Evolutionary conservation across 2,797 vertebrate species (phyloP).

Genomic region (Hirundo rustica): DNA sequence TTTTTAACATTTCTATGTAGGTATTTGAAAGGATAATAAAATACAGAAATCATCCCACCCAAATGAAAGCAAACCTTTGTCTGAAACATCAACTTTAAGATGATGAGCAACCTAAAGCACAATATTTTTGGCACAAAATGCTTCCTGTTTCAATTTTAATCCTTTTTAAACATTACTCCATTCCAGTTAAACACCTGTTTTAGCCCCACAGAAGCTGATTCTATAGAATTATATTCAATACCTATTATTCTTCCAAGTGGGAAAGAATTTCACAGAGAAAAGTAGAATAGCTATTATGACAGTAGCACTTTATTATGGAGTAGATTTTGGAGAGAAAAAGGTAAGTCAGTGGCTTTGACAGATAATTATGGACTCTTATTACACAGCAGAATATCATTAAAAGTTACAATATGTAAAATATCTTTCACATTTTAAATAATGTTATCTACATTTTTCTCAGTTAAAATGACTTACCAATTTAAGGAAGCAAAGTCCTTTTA

Average conservation of each 20-base stretch:
- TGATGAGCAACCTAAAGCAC: neutral
- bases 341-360: conserved; percentile 23
- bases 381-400: conserved; percentile 31
- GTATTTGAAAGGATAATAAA: conserved; percentile 73
- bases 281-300: conserved; percentile 25
- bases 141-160: conserved; percentile 68
- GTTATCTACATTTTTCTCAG: neutral
- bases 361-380: conserved; percentile 58
- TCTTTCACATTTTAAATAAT: conserved; percentile 44
- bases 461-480: neutral
- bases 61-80: conserved; percentile 73
- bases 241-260: conserved; percentile 52
- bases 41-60: conserved; percentile 62
- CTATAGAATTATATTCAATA: conserved; percentile 38
- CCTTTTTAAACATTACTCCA: conserved; percentile 64
- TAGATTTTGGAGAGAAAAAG: conserved; percentile 20
- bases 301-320: conserved; percentile 37
- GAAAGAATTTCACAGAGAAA: conserved; percentile 23
- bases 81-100: conserved; percentile 60
- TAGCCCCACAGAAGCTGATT: conserved; percentile 51
- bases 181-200: conserved; percentile 68
- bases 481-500: neutral
- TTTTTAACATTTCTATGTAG: conserved; percentile 68
- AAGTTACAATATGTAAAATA: conserved; percentile 45
- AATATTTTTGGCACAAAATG: conserved; percentile 52